Conservation (phyloP, 2,113 vertebrate genomes). For the Semnopithecus entellus region DNA sequence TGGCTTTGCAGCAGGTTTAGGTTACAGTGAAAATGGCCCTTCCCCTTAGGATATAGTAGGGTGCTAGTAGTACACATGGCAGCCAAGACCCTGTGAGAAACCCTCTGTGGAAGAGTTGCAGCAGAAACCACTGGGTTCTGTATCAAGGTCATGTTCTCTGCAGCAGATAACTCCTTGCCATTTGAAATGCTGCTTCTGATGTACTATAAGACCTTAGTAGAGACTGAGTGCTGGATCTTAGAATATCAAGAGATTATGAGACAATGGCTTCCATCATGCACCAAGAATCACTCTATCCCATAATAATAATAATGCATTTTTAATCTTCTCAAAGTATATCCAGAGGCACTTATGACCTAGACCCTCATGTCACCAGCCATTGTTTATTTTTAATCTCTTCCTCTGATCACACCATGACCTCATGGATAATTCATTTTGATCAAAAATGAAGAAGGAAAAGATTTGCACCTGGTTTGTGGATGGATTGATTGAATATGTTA, state of each 20-base stretch:
- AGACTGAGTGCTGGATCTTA: neutral
- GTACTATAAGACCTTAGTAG: no score
- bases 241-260: neutral
- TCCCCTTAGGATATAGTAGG: neutral
- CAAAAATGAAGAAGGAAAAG: neutral
- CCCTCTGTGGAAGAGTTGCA: neutral
- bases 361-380: neutral
- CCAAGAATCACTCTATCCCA: neutral
- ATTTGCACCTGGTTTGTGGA: neutral
- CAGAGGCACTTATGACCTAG: neutral
- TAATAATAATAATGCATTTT: neutral
- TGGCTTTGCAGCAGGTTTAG: neutral
- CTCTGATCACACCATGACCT: neutral
- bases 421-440: neutral
- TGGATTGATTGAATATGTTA: neutral
- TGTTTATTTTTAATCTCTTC: neutral
- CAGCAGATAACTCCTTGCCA: neutral
- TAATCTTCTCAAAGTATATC: neutral
- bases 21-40: neutral
- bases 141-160: neutral
- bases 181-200: neutral
- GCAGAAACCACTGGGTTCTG: neutral
- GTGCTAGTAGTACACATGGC: neutral
- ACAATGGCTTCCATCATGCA: no score
- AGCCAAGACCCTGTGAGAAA: neutral